Percentiles rank a stretch among this genome's conserved stretches.
Conservation (phyloP, 2,888 invertebrate species). For the Metallyticus violacea region DNA sequence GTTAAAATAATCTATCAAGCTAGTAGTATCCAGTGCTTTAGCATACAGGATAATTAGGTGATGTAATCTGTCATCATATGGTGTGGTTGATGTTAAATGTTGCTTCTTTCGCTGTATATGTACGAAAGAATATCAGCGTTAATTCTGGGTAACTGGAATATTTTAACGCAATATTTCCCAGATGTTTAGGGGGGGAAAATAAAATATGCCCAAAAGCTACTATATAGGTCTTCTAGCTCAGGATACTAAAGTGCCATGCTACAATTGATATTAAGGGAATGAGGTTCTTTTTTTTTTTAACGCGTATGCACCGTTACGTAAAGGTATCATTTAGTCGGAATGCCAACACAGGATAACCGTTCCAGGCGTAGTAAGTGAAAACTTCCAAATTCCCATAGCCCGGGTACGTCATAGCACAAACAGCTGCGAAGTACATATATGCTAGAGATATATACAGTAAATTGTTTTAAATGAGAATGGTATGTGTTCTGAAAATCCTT, state of each 20-base stretch:
- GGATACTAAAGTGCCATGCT: not conserved
- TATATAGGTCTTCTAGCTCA: no score
- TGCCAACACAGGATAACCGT: not conserved
- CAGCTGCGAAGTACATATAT: not conserved
- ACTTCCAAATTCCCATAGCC: not conserved
- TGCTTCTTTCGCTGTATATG: not conserved
- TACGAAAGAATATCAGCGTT: no score
- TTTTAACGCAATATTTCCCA: no score
- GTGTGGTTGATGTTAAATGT: not conserved
- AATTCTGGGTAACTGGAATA: not conserved
- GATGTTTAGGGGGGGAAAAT: no score
- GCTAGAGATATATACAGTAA: no score
- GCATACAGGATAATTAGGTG: not conserved
- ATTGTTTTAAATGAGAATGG: no score
- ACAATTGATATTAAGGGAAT: no score
- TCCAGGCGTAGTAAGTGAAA: not conserved
- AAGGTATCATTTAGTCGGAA: not conserved
- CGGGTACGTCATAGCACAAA: not conserved
- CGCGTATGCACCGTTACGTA: not conserved
- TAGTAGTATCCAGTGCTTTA: no score
- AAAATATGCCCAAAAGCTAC: no score
- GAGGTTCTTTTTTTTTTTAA: not conserved
- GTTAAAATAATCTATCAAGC: not conserved
- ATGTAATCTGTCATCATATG: no score
- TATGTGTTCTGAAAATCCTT: no score